Evolutionary conservation across 2,888 invertebrate species (phyloP).

Genomic region (Fragum fragum): DNA sequence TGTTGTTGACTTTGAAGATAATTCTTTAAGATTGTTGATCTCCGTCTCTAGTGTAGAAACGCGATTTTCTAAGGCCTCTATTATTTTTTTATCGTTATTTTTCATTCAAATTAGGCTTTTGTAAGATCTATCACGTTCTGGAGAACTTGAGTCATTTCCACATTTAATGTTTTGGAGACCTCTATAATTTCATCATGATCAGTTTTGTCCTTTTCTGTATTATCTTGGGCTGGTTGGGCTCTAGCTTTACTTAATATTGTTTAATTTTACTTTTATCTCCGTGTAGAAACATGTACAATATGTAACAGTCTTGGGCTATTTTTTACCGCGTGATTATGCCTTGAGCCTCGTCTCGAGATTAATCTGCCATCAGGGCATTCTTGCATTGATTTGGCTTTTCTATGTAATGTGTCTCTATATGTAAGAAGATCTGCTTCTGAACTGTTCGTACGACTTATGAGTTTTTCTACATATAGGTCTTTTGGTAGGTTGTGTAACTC

Average conservation of each 20-base stretch:
- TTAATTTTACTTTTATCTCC: background rate
- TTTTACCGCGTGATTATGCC: background rate
- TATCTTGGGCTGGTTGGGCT: background rate
- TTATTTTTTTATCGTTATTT: background rate
- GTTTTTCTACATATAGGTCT: background rate
- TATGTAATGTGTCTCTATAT: background rate
- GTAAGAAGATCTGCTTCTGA: background rate
- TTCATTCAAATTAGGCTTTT: background rate
- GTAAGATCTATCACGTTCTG: background rate
- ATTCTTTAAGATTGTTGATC: background rate
- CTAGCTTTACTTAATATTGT: background rate
- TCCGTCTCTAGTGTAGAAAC: background rate
- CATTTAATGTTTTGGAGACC: background rate
- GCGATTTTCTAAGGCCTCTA: background rate
- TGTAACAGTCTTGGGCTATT: conserved; percentile 1
- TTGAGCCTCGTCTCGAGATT: background rate
- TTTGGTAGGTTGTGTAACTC: background rate
- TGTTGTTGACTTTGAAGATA: too few species aligned
- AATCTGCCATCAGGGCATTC: background rate
- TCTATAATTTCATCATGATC: background rate
- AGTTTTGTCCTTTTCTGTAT: background rate
- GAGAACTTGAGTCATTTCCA: background rate
- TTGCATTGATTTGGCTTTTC: background rate
- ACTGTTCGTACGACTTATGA: background rate
- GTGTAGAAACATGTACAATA: background rate